A percentile compares a stretch with the other conserved stretches of the same genome.
Evolutionary conservation across 1,140 invertebrate genomes (phyloP).

Genomic region (Harpegnathos saltator): DNA sequence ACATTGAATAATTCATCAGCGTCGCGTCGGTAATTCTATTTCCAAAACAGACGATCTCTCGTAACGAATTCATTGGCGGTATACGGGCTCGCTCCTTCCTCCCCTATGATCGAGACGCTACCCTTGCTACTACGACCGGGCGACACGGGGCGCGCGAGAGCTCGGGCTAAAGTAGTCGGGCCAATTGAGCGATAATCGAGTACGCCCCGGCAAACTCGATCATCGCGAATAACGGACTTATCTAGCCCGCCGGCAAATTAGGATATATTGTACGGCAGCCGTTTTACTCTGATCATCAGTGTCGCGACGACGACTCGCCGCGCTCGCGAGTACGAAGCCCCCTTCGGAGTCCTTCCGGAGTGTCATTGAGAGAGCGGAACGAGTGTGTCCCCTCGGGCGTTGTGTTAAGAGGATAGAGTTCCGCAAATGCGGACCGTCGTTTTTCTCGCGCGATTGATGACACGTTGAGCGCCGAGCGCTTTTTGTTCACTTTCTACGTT

Average conservation of each 20-base stretch:
- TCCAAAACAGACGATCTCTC: constrained; percentile 70
- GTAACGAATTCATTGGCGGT: constrained; percentile 17
- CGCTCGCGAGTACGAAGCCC: not conserved
- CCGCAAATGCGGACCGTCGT: no score
- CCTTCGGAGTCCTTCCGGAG: not conserved
- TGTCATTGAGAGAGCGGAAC: constrained; percentile 36
- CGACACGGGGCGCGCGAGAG: constrained; percentile 28
- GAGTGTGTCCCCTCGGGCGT: constrained; percentile 6
- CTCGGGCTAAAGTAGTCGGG: constrained; percentile 68
- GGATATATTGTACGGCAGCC: constrained; percentile 67
- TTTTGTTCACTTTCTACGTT: no score
- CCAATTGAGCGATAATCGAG: constrained; percentile 78
- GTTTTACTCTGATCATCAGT: constrained; percentile 39
- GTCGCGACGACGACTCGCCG: constrained; percentile 46
- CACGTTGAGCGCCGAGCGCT: no score
- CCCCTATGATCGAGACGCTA: constrained; percentile 6
- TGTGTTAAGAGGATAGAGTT: not conserved
- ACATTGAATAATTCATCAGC: constrained; percentile 69
- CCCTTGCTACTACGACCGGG: constrained; percentile 23
- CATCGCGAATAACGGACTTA: constrained; percentile 77
- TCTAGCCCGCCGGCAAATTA: constrained; percentile 75
- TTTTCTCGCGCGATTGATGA: no score
- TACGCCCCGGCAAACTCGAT: constrained; percentile 69
- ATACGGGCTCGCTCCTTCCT: constrained; percentile 57
- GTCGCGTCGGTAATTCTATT: constrained; percentile 73